These are phyloP conservation scores for Sarcophaga variegata DNA, from an alignment of 2,888 invertebrate genomes.

Conservation along the genomic window DNA sequence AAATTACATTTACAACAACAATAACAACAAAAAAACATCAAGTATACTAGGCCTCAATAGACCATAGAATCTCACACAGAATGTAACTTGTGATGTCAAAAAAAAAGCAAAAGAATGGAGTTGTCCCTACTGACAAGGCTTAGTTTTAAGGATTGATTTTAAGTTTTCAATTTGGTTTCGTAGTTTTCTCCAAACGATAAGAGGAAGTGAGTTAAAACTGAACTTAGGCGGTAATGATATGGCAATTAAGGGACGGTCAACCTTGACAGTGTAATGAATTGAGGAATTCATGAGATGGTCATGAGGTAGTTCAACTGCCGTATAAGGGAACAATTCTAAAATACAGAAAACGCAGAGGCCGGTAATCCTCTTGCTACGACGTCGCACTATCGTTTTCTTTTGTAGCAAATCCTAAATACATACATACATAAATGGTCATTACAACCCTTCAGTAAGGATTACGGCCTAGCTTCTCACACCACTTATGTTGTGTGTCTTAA, in stretches of 20 bases:
- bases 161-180: neutral
- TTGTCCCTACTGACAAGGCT: neutral
- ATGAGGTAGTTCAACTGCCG: too few relatives aligned
- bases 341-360: too few relatives aligned
- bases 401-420: too few relatives aligned
- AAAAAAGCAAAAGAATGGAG: neutral
- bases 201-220: neutral
- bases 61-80: neutral
- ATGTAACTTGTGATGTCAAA: neutral
- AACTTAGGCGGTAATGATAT: neutral
- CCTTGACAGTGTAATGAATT: neutral
- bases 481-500: too few relatives aligned
- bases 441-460: too few relatives aligned
- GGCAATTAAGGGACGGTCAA: constrained; percentile 36
- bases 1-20: constrained; percentile 65
- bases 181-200: neutral
- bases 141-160: constrained; percentile 13
- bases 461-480: too few relatives aligned
- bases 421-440: too few relatives aligned
- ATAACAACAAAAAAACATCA: constrained; percentile 6
- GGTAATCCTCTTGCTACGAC: too few relatives aligned
- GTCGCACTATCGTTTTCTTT: too few relatives aligned
- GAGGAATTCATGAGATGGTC: too few relatives aligned
- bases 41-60: constrained; percentile 5
- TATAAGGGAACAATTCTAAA: too few relatives aligned